Conservation (phyloP, 2,797 vertebrate genomes). For the Heliangelus exortis region DNA sequence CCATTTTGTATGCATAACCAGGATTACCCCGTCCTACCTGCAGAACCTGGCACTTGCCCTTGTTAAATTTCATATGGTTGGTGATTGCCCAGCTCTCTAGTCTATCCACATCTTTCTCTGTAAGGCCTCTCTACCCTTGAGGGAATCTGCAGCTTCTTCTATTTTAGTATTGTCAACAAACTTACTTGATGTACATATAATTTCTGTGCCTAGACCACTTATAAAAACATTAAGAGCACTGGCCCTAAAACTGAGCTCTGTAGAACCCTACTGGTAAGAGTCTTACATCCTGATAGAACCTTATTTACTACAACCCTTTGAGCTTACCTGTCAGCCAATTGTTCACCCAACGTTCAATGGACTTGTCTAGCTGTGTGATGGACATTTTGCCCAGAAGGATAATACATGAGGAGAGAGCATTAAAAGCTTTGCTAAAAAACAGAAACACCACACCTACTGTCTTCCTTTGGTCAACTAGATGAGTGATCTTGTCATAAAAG, state of each 20-base stretch:
- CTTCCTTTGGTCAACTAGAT: neutral
- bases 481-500: neutral
- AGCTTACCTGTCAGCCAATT: neutral
- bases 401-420: neutral
- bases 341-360: neutral
- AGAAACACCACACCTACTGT: neutral
- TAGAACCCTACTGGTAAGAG: neutral
- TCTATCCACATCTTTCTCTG: neutral
- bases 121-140: neutral
- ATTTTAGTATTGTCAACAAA: neutral
- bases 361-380: neutral
- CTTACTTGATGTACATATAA: neutral
- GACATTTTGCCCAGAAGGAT: neutral
- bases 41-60: neutral
- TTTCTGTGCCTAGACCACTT: neutral
- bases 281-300: neutral
- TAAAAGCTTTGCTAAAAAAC: neutral
- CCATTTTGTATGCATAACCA: neutral
- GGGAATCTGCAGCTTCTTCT: neutral
- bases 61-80: neutral
- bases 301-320: neutral
- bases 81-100: neutral
- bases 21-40: neutral
- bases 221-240: neutral
- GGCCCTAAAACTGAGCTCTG: neutral